phyloP scores from a whole-genome alignment of 2,888 invertebrate species.

The Sepioteuthis lessoniana region DNA sequence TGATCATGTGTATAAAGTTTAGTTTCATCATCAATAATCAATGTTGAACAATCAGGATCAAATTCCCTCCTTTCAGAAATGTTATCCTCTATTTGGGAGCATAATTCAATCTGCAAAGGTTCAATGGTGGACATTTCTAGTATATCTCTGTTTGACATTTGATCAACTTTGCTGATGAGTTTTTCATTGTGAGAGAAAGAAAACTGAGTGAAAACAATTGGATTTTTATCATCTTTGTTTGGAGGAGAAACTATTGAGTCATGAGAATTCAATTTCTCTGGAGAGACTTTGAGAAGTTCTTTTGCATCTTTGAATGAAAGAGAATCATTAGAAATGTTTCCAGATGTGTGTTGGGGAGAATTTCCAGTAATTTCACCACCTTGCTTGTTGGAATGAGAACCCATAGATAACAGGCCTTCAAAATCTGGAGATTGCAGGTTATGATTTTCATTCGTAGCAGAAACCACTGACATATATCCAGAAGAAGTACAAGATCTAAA shows the following conservation, averaged over 20 bases:
- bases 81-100: not conserved
- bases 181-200: conserved; percentile 34
- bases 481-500: not conserved
- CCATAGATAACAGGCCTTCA: too few relatives aligned
- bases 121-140: not conserved
- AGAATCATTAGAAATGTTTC: not conserved
- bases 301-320: not conserved
- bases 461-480: not conserved
- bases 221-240: not conserved
- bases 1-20: not conserved
- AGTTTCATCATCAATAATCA: not conserved
- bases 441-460: too few relatives aligned
- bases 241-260: not conserved
- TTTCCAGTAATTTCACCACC: not conserved
- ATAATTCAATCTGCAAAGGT: not conserved
- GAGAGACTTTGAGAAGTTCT: not conserved
- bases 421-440: too few relatives aligned
- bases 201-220: not conserved
- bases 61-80: not conserved
- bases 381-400: not conserved
- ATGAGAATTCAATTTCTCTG: not conserved
- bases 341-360: not conserved
- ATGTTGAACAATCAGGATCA: too few relatives aligned
- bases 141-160: not conserved
- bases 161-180: conserved; percentile 6